Evolutionary conservation across 2,797 vertebrate genomes (phyloP), one percentile per base, ranked within the genome.

Genomic region (Serranus cabrilla): DNA sequence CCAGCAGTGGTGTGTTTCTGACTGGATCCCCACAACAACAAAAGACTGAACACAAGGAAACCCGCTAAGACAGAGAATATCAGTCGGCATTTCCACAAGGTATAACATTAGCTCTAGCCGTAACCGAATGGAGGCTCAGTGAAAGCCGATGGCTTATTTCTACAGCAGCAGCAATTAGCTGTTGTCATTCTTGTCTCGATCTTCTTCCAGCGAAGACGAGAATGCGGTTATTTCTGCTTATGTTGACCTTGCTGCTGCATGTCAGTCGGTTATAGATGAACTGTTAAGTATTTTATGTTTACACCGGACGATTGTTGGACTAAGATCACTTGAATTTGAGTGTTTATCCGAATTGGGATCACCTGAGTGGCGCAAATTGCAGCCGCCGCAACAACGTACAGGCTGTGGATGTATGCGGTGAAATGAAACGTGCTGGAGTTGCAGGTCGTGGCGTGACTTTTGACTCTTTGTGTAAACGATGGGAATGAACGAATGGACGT

Each of bases 1-100:
- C 93, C 78, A 86, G 87, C 87, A 71, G 80, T 70, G 85, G 70
- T 70, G 87, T 82, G 85, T 81, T 55, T 60, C 39, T 58, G 79
- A 60, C 80, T 23, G 87, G 76, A 76, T 69, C 78, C 43, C 49
- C 21, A 31, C 65, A 63, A 70, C 80, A 73, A 69, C 81, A 78
- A 62, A 65, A 58, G 73, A 47, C 78, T 60, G 68, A 56, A 14
- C 42, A 13, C 14, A 5, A n/a, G 72, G 54, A 70, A 60, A 45
- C n/a, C n/a, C 46, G 31, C 65, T 1, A 1, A 45, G 21, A 42
- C 61, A 27, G 52, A 45, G 14, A 23, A 1, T 1, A 52, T 1
- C 71, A 10, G 34, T 23, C 50, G 16, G 40, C 56, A 2, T 72
- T 11, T 34, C 7, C 20, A 7, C 18, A 20, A 87, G 84, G 81